These are phyloP conservation scores for Maniola hyperantus DNA, from an alignment of 2,888 invertebrate species.

Conservation along the genomic window DNA sequence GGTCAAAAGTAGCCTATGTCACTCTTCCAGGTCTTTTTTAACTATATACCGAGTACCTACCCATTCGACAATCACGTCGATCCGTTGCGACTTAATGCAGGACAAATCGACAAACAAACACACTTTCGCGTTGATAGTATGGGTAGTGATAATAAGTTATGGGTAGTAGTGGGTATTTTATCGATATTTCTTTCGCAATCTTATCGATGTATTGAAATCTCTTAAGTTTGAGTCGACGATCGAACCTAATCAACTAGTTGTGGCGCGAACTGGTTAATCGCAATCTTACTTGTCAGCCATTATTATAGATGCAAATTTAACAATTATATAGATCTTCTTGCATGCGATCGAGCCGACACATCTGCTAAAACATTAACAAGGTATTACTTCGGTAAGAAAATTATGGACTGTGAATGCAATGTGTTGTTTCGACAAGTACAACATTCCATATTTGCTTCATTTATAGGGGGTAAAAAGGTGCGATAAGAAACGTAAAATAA, in stretches of 20 bases:
- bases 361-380: conserved; percentile 58
- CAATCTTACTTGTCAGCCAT: conserved; percentile 72
- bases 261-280: conserved; percentile 70
- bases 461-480: too few species aligned
- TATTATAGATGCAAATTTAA: conserved; percentile 77
- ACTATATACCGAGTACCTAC: too few species aligned
- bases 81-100: too few species aligned
- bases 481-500: too few species aligned
- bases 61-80: too few species aligned
- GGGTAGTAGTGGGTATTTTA: background rate
- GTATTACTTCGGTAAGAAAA: conserved; percentile 52
- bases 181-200: conserved; percentile 1
- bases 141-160: too few species aligned
- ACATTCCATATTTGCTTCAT: background rate
- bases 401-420: conserved; percentile 42
- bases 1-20: too few species aligned
- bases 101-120: too few species aligned
- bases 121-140: too few species aligned
- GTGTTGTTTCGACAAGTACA: conserved; percentile 1
- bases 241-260: conserved; percentile 60
- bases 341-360: conserved; percentile 48
- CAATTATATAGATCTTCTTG: conserved; percentile 61
- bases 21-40: too few species aligned
- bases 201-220: conserved; percentile 26
- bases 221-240: conserved; percentile 31